A percentile compares a stretch with the other conserved stretches of the same genome.
Conservation (phyloP, 2,888 invertebrate species). For the Craniophora ligustri region DNA sequence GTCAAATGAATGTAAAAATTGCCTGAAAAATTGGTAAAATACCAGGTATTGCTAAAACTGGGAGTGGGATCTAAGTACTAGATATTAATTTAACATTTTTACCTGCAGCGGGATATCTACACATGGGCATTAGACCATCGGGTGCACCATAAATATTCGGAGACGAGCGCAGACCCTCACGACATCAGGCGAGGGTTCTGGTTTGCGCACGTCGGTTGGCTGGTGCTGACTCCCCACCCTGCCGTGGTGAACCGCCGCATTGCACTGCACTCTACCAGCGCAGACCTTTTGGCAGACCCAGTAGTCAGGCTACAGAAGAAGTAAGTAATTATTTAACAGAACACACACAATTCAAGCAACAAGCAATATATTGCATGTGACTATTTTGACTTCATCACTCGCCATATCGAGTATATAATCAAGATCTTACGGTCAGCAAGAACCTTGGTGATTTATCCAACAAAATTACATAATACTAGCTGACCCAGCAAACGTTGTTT, state of each 20-base stretch:
- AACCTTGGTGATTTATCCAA: too few species aligned
- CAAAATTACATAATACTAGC: too few species aligned
- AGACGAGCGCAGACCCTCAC: conserved; percentile 95
- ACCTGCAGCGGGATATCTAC: conserved; percentile 92
- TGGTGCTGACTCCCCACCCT: conserved; percentile 95
- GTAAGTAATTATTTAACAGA: conserved; percentile 72
- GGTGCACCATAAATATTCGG: conserved; percentile 96
- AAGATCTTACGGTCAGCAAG: too few species aligned
- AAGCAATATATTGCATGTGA: too few species aligned
- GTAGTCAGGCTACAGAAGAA: conserved; percentile 93
- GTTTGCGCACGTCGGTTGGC: conserved; percentile 98
- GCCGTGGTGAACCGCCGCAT: conserved; percentile 91
- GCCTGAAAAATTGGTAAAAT: too few species aligned
- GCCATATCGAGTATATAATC: too few species aligned
- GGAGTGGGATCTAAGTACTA: too few species aligned
- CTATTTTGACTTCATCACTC: too few species aligned
- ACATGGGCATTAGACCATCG: conserved; percentile 96
- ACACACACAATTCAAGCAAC: too few species aligned
- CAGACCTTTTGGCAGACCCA: conserved; percentile 92
- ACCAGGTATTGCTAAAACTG: too few species aligned
- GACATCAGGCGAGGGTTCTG: conserved; percentile 95
- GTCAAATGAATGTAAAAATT: too few species aligned
- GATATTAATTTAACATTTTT: conserved; percentile 1
- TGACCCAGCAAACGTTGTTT: too few species aligned
- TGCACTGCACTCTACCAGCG: conserved; percentile 87